Base-by-base conservation (phyloP, 64 coral and sea anemone species). In the Cladopsammia gracilis region DNA sequence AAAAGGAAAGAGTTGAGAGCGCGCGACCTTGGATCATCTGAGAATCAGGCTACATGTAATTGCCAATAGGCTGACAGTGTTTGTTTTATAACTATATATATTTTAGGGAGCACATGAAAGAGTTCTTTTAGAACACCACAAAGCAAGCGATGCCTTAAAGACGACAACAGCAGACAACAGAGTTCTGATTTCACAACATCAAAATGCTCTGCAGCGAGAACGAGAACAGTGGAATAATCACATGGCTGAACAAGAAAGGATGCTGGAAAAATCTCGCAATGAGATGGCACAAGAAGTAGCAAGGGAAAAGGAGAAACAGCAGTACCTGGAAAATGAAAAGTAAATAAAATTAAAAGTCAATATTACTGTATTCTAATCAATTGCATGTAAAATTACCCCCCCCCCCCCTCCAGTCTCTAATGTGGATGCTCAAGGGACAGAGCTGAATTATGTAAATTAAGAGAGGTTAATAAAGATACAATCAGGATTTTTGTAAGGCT, bases 131-230 rank as follows among this genome's bases (percentile, higher is more conserved):
- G 96, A 97, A 77, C 96, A 94, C 48, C 78, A 93, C 74, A 92
- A 87, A 72, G 74, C 91, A 2, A 93, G 71, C 58, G 91, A 82
- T 15, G 71, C 71, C 12, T 56, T 98, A 19, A 90, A 67, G 45
- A 83, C 94, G 16, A 91, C 80, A 3, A 90, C 77, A 76, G 90
- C 89, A 1, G 97, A 98, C 93, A 98, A 98, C 76, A 98, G 90
- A 85, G 86, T 98, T 54, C 79, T 98, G 9, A 75, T 98, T 46
- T 87, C 93, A 59, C 94, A 98, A 77, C 97, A 98, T 58, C 90
- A 90, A 60, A 85, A 68, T 61, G 89, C 91, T 22, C 58, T 98
- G 13, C 81, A 93, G 54, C 92, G 90, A 15, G 97, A 98, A 53
- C 71, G 94, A 24, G 46, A 79, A 43, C 72, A 83, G n/a, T 76